phyloP scores from a whole-genome alignment of 2,888 invertebrate species.

The Drosophila algonquin region DNA sequence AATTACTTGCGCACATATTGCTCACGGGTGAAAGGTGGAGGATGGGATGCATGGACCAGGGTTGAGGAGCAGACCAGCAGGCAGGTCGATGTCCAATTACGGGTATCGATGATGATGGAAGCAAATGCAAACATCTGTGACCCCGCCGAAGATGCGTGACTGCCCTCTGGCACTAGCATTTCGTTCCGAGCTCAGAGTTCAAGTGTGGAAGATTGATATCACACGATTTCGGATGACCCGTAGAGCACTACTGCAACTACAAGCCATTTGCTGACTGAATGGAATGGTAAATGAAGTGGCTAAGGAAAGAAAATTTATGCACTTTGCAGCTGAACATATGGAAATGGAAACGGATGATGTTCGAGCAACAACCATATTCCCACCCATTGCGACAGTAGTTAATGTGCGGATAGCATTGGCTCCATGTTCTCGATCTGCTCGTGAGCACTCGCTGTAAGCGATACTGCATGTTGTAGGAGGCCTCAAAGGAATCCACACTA shows the following conservation, averaged over 20 bases:
- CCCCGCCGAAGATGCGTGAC: slow-evolving; percentile 65
- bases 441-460: too few relatives aligned
- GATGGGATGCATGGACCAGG: slow-evolving; percentile 44
- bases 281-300: not conserved
- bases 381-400: too few relatives aligned
- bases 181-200: slow-evolving; percentile 45
- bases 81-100: slow-evolving; percentile 65
- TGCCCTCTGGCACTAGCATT: slow-evolving; percentile 58
- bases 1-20: slow-evolving; percentile 52
- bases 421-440: too few relatives aligned
- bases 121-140: slow-evolving; percentile 75
- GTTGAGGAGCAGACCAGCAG: slow-evolving; percentile 5
- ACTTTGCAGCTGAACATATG: not conserved
- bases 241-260: slow-evolving; percentile 5
- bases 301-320: not conserved
- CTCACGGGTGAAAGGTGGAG: slow-evolving; percentile 22
- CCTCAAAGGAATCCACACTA: too few relatives aligned
- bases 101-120: slow-evolving; percentile 60
- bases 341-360: not conserved
- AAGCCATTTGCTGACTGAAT: slow-evolving; percentile 7
- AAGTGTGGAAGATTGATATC: slow-evolving; percentile 64
- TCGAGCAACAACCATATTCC: not conserved
- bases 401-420: too few relatives aligned
- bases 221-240: slow-evolving; percentile 10
- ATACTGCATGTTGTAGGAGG: too few relatives aligned